Evolutionary conservation across 2,888 invertebrate genomes (phyloP).

Genomic region (Heliconius sara): DNA sequence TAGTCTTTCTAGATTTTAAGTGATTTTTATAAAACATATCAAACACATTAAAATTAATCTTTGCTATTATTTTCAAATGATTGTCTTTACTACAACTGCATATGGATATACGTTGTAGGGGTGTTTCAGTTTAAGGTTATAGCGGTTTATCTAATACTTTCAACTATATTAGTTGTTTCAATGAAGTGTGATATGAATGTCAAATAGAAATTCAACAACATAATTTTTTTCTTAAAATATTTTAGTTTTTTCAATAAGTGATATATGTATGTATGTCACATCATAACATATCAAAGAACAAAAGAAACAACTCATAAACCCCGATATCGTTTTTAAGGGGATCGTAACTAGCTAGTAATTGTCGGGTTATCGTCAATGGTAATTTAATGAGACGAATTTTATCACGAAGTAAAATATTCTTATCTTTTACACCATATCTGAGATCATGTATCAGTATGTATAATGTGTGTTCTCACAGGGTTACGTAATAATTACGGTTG

Average conservation of each 20-base stretch:
- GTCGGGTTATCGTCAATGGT: constrained; percentile 67
- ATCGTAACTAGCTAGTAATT: constrained; percentile 63
- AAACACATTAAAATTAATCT: too few relatives aligned
- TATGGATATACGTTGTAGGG: too few relatives aligned
- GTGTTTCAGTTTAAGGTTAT: not conserved
- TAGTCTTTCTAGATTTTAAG: too few relatives aligned
- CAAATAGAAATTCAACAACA: too few relatives aligned
- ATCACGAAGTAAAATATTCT: constrained; percentile 59
- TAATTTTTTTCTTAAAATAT: too few relatives aligned
- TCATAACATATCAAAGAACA: constrained; percentile 32
- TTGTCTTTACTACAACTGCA: not conserved
- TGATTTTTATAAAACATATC: too few relatives aligned
- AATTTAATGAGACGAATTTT: constrained; percentile 63
- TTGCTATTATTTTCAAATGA: too few relatives aligned
- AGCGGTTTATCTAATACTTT: not conserved
- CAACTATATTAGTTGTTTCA: not conserved
- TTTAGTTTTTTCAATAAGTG: not conserved
- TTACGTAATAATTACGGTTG: not conserved
- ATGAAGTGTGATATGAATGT: too few relatives aligned
- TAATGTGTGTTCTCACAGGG: not conserved
- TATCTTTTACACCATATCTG: constrained; percentile 57
- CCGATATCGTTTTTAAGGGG: constrained; percentile 46
- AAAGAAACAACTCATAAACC: constrained; percentile 36
- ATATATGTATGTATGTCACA: constrained; percentile 7
- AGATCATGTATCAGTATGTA: constrained; percentile 45